phyloP scores from a whole-genome alignment of 2,113 vertebrate species.

The Ginglymostoma cirratum region DNA sequence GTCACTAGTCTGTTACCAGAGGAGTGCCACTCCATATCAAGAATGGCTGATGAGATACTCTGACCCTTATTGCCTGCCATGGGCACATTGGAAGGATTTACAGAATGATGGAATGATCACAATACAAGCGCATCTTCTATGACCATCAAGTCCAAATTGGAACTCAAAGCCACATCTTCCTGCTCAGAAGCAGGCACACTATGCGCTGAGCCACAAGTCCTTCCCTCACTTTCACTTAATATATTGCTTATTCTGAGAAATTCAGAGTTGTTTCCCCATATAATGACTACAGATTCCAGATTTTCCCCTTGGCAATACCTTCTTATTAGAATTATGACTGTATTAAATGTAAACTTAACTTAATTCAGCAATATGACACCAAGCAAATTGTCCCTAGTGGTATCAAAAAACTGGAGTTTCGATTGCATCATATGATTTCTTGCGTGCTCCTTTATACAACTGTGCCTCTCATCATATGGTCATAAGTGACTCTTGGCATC shows the following conservation, averaged over 20 bases:
- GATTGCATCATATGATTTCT: neutral
- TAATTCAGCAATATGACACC: neutral
- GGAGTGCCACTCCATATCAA: too few relatives aligned
- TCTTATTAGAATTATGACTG: neutral
- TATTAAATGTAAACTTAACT: too few relatives aligned
- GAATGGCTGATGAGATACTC: too few relatives aligned
- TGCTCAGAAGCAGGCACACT: too few relatives aligned
- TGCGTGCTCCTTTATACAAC: neutral
- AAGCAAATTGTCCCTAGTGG: neutral
- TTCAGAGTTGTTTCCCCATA: neutral
- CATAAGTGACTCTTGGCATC: neutral
- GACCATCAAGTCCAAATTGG: too few relatives aligned
- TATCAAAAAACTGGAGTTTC: neutral
- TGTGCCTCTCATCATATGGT: neutral
- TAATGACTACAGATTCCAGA: neutral
- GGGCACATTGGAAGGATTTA: neutral
- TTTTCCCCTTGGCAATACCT: neutral
- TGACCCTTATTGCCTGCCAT: neutral
- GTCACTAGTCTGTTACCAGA: neutral
- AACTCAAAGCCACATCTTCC: too few relatives aligned
- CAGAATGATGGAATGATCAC: too few relatives aligned
- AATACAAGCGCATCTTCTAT: too few relatives aligned
- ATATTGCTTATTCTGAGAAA: neutral
- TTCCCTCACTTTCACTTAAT: neutral
- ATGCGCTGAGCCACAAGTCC: too few relatives aligned